Evolutionary conservation across 2,888 invertebrate genomes (phyloP).

Genomic region (Drosophila birchii): DNA sequence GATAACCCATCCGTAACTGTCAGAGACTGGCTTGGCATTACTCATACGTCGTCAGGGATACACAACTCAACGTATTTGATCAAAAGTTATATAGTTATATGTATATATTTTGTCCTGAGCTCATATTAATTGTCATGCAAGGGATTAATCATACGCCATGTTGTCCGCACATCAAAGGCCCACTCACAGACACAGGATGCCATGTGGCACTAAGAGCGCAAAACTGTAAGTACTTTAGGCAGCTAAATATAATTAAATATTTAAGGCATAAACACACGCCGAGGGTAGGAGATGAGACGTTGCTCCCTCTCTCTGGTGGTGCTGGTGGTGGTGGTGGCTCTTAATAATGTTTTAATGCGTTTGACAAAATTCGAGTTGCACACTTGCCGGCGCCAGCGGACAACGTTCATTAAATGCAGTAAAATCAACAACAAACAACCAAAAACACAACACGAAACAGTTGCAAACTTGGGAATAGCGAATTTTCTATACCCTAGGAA

Average conservation of each 20-base stretch:
- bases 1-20: constrained; percentile 31
- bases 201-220: constrained; percentile 71
- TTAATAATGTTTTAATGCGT: constrained; percentile 76
- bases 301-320: constrained; percentile 18
- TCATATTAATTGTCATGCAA: constrained; percentile 12
- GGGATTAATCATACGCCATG: constrained; percentile 60
- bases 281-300: constrained; percentile 17
- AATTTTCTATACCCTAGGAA: neutral
- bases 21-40: constrained; percentile 13
- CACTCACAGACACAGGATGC: neutral
- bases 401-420: constrained; percentile 74
- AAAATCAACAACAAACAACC: constrained; percentile 33
- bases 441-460: constrained; percentile 15
- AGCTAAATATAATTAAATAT: constrained; percentile 81
- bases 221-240: constrained; percentile 79
- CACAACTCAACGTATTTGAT: neutral
- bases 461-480: neutral
- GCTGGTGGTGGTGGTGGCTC: constrained; percentile 52
- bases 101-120: neutral
- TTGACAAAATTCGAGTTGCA: constrained; percentile 73
- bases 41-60: constrained; percentile 56
- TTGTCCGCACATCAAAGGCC: constrained; percentile 40
- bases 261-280: constrained; percentile 57
- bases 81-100: neutral
- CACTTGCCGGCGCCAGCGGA: constrained; percentile 70